Percentiles rank a stretch among this genome's conserved stretches.
phyloP scores from a whole-genome alignment of 1,140 invertebrate species.

The Bombus waltoni region DNA sequence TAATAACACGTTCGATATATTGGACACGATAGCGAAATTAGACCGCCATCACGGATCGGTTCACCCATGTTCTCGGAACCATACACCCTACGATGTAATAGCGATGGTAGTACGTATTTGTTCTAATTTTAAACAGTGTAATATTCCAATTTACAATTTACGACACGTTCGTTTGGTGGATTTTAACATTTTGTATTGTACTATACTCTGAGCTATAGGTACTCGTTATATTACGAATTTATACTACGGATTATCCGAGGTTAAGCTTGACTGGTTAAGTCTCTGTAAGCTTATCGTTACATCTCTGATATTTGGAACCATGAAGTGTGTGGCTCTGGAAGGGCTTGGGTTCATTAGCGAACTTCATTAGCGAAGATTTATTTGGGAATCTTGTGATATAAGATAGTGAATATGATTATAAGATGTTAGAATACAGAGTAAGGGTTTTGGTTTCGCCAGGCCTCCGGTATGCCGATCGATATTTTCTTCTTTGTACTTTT shows the following conservation, averaged over 20 bases:
- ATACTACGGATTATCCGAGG: background rate
- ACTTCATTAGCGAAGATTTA: slow-evolving; percentile 15
- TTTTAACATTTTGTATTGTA: background rate
- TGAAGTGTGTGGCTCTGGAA: background rate
- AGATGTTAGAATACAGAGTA: background rate
- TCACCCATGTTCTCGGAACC: background rate
- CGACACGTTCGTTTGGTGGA: background rate
- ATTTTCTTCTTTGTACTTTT: background rate
- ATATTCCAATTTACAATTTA: background rate
- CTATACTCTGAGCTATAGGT: background rate
- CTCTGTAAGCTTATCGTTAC: background rate
- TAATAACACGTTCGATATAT: background rate
- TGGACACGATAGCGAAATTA: background rate
- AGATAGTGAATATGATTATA: slow-evolving; percentile 3
- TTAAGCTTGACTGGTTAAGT: background rate
- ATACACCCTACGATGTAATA: background rate
- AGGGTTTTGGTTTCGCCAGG: background rate
- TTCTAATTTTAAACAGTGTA: background rate
- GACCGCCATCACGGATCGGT: background rate
- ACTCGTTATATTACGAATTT: background rate
- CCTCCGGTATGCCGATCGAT: background rate
- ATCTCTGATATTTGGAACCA: background rate
- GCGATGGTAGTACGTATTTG: background rate
- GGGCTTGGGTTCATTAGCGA: slow-evolving; percentile 9
- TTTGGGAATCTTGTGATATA: background rate